phyloP scores from a whole-genome alignment of 2,113 vertebrate genomes.

The Picathartes gymnocephalus region DNA sequence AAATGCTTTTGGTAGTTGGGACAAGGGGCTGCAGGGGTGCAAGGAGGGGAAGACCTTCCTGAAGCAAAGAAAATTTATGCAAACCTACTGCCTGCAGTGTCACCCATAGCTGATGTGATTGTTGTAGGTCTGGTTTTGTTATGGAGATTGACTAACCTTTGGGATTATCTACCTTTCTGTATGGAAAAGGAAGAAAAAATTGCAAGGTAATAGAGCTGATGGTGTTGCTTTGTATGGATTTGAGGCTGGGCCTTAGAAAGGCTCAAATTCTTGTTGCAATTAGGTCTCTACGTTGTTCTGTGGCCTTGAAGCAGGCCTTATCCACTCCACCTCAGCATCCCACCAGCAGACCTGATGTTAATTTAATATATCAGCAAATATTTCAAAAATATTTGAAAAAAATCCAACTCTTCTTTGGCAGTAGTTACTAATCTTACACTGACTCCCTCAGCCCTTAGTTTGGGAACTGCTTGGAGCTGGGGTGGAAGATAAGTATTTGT shows the following conservation, averaged over 20 bases:
- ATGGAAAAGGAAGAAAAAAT: background rate
- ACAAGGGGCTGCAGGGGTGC: background rate
- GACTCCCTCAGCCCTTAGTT: background rate
- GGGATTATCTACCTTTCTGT: background rate
- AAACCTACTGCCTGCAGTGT: background rate
- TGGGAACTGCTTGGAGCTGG: background rate
- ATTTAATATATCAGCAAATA: background rate
- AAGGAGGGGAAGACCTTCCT: background rate
- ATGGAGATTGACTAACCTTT: background rate
- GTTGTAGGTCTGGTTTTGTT: background rate
- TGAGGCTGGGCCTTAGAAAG: background rate
- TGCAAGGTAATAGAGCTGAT: background rate
- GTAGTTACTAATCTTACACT: background rate
- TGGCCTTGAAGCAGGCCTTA: background rate
- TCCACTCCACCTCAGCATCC: background rate
- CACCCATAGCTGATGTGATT: background rate
- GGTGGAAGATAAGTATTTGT: background rate
- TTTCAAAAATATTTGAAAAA: background rate
- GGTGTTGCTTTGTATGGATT: background rate
- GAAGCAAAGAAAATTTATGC: background rate
- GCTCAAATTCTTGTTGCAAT: background rate
- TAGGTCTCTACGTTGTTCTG: background rate
- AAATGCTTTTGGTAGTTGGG: background rate
- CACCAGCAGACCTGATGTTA: background rate
- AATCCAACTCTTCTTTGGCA: background rate